Base-by-base conservation (phyloP, 2,888 invertebrate genomes). In the Eupithecia inturbata region DNA sequence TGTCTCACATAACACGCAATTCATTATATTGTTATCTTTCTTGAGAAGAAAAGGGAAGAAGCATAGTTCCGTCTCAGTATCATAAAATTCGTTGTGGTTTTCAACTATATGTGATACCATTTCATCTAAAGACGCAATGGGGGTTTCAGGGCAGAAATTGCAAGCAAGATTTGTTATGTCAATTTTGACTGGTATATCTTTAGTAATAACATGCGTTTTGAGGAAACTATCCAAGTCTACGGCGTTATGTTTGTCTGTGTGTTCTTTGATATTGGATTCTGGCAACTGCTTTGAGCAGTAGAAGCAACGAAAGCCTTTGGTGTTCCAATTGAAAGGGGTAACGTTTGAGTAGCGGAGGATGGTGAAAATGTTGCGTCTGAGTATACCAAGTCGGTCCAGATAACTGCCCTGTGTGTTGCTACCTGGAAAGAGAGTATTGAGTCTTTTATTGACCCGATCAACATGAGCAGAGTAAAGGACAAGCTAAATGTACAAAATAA, bases 111-210 rank as follows among this genome's bases (percentile, higher is more conserved):
- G 92, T 0, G 82, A 72, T 22, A 89, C 82, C 0, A 93, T 75
- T 1, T 90, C 89, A 12, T 89, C 87, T 19, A 90, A 74, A 68
- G 79, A 82, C 0, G 76, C 64, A 0, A 91, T 36, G 3, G 81
- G 72, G 3, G 78, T 74, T 6, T 81, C 80, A 0, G 81, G 77
- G 49, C 92, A 92, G 39, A 82, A 67, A 73, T 86, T 90, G 74
- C 92, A 92, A n/a, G 80, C 77, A 6, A 92, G 41, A 2, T 86
- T 76, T 0, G 83, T 73, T 0, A 92, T 80, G 53, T 92, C 92
- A n/a, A 92, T 81, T 82, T 92, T 92, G 3, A 92, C 80, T 0
- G 92, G 92, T 0, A 92, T 77, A 68, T 92, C 89, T 85, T 92
- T 92, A 0, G 90, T 83, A 1, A 90, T 86, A 0, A 92, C 84